Evolutionary conservation across 2,113 vertebrate species (phyloP).

Genomic region (Speoplatyrhinus poulsoni): DNA sequence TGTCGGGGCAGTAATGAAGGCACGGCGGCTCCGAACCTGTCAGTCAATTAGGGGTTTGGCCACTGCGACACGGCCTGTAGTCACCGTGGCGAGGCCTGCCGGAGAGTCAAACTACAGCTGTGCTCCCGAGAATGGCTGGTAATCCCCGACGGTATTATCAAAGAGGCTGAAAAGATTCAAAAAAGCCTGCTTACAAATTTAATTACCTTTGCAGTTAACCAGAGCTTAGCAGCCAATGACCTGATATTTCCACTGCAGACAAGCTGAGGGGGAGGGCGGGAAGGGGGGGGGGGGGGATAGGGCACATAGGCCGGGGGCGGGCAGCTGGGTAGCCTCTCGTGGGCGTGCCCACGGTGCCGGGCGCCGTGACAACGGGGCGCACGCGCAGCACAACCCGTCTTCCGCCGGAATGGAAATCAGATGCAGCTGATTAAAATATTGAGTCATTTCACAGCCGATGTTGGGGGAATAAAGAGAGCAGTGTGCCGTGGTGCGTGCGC

Average conservation of each 20-base stretch:
- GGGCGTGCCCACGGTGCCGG: constrained; percentile 63
- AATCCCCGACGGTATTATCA: constrained; percentile 70
- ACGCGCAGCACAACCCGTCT: constrained; percentile 64
- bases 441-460: constrained; percentile 73
- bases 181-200: constrained; percentile 79
- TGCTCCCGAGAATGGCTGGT: constrained; percentile 57
- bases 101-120: constrained; percentile 61
- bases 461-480: constrained; percentile 72
- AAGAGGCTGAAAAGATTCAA: constrained; percentile 75
- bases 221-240: constrained; percentile 78
- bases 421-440: constrained; percentile 78
- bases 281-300: constrained; percentile 58
- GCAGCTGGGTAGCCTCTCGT: constrained; percentile 60
- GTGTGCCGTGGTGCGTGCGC: constrained; percentile 56
- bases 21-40: constrained; percentile 8
- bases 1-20: constrained; percentile 21
- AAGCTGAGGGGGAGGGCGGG: constrained; percentile 50
- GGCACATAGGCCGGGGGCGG: constrained; percentile 60
- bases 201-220: constrained; percentile 81
- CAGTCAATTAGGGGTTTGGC: constrained; percentile 43
- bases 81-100: constrained; percentile 53
- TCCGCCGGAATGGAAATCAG: constrained; percentile 74
- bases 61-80: constrained; percentile 38
- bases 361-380: constrained; percentile 63
- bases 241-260: constrained; percentile 75